Base-by-base conservation (phyloP, 92 coral and sea anemone genomes). In the Zoanthus gigantus region DNA sequence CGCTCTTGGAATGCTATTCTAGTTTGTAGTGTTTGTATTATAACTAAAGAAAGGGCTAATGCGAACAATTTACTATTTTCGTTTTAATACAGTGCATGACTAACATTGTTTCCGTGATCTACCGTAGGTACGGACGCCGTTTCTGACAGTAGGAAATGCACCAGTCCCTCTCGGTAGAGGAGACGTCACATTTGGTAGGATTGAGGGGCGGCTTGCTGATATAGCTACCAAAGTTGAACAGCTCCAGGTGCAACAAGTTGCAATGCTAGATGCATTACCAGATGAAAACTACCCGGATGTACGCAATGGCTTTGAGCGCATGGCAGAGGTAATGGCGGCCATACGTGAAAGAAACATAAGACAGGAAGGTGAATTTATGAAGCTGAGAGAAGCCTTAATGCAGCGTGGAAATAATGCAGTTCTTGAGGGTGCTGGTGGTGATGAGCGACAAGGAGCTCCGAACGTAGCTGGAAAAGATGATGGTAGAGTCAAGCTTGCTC, bases 201-300 rank as follows among this genome's bases (percentile, higher is more conserved):
- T 81, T 65, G 85, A 81, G 65, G 75, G 75, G 44, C 75, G 65
- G 44, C 65, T 81, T 11, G 53, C 57, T 28, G 85, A 81, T 14
- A 47, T 81, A 44, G 75, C 29, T 7, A 23, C 37, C 14, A 28
- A 74, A 65, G 3, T 81, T 44, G 61, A 81, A 28, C 74, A 81
- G 28, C 47, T 81, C n/a, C 85, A 14, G 45, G 45, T 46, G 5
- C 85, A 45, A 66, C 85, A 81, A 65, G 32, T 45, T 23, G 85
- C 60, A 0, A 23, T 81, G 18, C 85, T 46, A 68, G 74, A 81
- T 28, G 85, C 85, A 7, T 44, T 65, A 65, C 85, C 85, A 29
- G 58, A 66, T 45, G 74, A 81, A 18, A 46, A 66, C 17, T 45
- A 81, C 17, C 29, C 11, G 2, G 29, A 66, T 45, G 75, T 65